Base-by-base conservation (phyloP, 2,888 invertebrate species). In the Miltochrista miniata region DNA sequence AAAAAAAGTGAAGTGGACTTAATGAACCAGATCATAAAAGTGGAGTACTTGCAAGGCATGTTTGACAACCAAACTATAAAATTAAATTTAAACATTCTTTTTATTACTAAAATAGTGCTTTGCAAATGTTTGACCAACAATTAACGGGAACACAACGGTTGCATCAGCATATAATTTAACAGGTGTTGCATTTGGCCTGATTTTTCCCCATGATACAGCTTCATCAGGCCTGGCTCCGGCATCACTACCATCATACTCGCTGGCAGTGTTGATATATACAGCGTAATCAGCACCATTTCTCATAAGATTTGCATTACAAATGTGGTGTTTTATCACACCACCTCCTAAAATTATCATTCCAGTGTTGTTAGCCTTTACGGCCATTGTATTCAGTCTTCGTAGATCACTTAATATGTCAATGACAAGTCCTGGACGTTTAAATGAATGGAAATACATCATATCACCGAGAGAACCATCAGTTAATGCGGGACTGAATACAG, bases 241-340 rank as follows among this genome's bases (percentile, higher is more conserved):
- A 83, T 99, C 99, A 78, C 98, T 98, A 0, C 98, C 99, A 91
- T 99, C 99, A 92, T 95, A 99, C 86, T 99, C 99, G 30, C 96
- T 95, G 0, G 96, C 96, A 0, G 99, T 99, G 83, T 99, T 99
- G 10, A 99, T 90, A 83, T 96, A 99, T 0, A 99, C 98, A 0
- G 98, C 93, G 87, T 93, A 99, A 83, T 99, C 98, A 0, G 99
- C 98, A 12, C 99, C 99, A 83, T 99, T 99, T 66, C 99, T 93
- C 99, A 99, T 99, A 49, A 99, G 93, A 93, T 99, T 99, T 1
- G 99, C 99, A 93, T 99, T 99, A 87, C 98, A 98, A 68, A 99
- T 98, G 79, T 99, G 99, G 89, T 99, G 99, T 86, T 99, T 99
- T n/a, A 99, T 93, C 0, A 99, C 91, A 8, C 99, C 99, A 0